These are phyloP conservation scores for Helogale parvula DNA, from an alignment of 2,113 vertebrate species.

Conservation along the genomic window DNA sequence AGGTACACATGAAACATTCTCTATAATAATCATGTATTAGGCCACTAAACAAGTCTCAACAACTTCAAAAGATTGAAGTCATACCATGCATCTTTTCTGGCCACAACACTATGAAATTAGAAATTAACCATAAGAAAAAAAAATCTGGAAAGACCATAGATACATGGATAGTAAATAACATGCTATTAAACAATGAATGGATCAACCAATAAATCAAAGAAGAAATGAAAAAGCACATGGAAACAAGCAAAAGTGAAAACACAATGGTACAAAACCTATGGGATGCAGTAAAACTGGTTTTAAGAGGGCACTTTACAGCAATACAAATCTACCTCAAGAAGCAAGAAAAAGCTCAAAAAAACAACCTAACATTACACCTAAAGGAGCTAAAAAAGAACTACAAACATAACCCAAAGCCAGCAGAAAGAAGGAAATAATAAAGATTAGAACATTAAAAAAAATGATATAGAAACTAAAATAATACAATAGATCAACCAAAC, in stretches of 20 bases:
- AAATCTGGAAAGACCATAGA: background rate
- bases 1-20: background rate
- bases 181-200: background rate
- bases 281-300: background rate
- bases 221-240: background rate
- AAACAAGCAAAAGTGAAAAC: background rate
- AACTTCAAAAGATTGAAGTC: background rate
- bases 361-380: background rate
- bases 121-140: background rate
- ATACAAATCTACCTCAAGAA: background rate
- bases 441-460: background rate
- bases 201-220: background rate
- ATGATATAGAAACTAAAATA: background rate
- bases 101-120: background rate
- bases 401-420: background rate
- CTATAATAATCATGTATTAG: background rate
- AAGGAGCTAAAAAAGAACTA: background rate
- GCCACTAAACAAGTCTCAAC: background rate
- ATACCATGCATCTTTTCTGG: background rate
- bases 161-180: background rate
- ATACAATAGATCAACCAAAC: background rate
- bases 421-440: background rate
- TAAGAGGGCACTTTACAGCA: background rate
- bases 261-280: background rate
- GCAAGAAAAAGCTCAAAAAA: background rate